Evolutionary conservation across 2,888 invertebrate species (phyloP).

Genomic region (Therioaphis trifolii): DNA sequence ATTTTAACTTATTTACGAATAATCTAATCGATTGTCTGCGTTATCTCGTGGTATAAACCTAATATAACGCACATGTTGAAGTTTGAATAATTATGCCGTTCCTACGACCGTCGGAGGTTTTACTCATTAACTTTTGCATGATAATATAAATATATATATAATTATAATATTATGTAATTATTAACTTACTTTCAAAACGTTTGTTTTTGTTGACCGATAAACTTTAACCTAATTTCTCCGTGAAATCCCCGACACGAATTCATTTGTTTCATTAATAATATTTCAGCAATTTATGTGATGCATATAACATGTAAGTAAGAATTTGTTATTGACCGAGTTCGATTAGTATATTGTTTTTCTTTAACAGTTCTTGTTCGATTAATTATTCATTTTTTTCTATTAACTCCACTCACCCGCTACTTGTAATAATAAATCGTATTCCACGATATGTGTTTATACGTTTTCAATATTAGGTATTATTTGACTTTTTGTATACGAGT

Average conservation of each 20-base stretch:
- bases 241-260: not conserved
- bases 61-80: no score
- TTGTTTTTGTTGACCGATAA: not conserved
- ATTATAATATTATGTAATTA: no score
- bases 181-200: not conserved
- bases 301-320: no score
- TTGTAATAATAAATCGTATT: not conserved
- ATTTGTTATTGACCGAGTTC: not conserved
- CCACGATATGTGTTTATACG: not conserved
- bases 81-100: no score
- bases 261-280: slow-evolving; percentile 4
- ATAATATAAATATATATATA: not conserved
- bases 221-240: slow-evolving; percentile 11
- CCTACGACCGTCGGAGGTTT: not conserved
- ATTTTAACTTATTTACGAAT: no score
- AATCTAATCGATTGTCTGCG: no score
- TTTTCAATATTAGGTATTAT: not conserved
- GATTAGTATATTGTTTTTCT: not conserved
- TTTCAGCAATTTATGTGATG: no score
- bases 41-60: no score
- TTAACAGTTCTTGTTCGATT: not conserved
- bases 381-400: not conserved
- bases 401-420: not conserved
- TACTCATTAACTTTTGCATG: not conserved
- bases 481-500: no score